Evolutionary conservation across 2,113 vertebrate species (phyloP).

Genomic region (Chrysemys picta): DNA sequence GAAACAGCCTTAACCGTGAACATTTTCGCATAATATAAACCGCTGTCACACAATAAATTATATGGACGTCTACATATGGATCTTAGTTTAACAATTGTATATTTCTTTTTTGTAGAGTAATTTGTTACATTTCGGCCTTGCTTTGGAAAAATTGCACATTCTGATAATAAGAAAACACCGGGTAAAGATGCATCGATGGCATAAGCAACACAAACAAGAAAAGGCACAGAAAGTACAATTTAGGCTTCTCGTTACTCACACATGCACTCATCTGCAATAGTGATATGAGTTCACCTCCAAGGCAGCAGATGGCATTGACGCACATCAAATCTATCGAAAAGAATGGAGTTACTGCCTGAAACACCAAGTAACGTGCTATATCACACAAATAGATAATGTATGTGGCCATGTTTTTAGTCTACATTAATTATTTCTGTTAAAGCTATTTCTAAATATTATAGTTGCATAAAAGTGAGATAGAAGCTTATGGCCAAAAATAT

Average conservation of each 20-base stretch:
- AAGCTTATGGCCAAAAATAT: neutral
- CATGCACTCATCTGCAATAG: neutral
- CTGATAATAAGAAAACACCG: neutral
- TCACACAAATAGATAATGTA: neutral
- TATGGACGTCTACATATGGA: neutral
- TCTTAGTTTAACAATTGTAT: conserved; percentile 16
- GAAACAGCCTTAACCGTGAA: conserved; percentile 12
- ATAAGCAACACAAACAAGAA: neutral
- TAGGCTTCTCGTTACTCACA: neutral
- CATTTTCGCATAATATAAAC: conserved; percentile 17
- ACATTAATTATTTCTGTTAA: neutral
- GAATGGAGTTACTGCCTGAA: neutral
- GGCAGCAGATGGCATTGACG: neutral
- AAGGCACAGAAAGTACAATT: neutral
- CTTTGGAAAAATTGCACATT: conserved; percentile 15
- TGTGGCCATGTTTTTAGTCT: neutral
- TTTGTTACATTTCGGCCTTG: conserved; percentile 19
- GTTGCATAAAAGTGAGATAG: neutral
- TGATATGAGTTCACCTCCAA: neutral
- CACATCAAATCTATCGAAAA: neutral
- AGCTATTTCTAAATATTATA: neutral
- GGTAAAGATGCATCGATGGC: neutral
- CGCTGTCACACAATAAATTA: conserved; percentile 12
- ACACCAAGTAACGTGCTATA: neutral
- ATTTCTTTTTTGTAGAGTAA: conserved; percentile 19